phyloP scores from a whole-genome alignment of 2,113 vertebrate species.

The Tauraco erythrolophus region DNA sequence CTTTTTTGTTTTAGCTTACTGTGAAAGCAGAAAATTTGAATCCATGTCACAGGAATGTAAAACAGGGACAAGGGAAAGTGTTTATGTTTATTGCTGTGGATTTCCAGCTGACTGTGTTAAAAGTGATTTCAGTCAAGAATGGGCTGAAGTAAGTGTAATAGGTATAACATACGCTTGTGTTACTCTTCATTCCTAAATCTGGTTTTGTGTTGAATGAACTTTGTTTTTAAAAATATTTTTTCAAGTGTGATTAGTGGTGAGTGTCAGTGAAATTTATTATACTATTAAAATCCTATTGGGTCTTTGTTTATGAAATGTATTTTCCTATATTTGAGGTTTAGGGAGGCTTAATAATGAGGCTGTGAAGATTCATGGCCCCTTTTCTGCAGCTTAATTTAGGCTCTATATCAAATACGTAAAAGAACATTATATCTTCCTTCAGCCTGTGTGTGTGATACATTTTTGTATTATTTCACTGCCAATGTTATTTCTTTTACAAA shows the following conservation, averaged over 20 bases:
- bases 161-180: not conserved
- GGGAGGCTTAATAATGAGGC: conserved; percentile 83
- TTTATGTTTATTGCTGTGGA: not conserved
- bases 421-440: conserved; percentile 76
- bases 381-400: conserved; percentile 85
- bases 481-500: conserved; percentile 71
- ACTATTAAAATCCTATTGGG: conserved; percentile 86
- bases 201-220: conserved; percentile 64
- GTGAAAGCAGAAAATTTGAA: not conserved
- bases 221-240: conserved; percentile 69
- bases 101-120: not conserved
- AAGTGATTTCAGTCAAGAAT: not conserved
- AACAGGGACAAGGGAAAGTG: not conserved
- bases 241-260: conserved; percentile 81
- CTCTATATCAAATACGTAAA: conserved; percentile 88
- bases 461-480: conserved; percentile 78
- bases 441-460: conserved; percentile 76
- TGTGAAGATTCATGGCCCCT: conserved; percentile 83
- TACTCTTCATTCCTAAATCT: conserved; percentile 48
- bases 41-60: not conserved
- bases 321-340: conserved; percentile 84
- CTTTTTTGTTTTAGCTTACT: not conserved
- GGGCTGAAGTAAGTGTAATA: not conserved
- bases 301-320: conserved; percentile 87
- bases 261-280: conserved; percentile 82